These are phyloP conservation scores for Drosophila sproati DNA, from an alignment of 1,140 invertebrate species.

Conservation along the genomic window DNA sequence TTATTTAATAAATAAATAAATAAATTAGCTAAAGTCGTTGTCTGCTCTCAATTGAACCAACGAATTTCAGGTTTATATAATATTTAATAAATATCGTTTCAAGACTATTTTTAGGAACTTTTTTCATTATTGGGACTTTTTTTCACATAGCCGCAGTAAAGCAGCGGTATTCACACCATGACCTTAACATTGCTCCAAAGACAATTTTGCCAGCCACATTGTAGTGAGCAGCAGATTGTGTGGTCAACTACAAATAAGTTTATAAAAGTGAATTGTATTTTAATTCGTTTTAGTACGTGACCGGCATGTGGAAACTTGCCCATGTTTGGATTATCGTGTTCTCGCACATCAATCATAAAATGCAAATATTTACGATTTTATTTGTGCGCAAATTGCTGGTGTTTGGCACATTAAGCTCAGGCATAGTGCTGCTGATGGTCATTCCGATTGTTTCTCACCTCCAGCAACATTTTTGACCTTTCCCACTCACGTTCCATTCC, in stretches of 20 bases:
- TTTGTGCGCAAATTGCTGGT: conserved; percentile 71
- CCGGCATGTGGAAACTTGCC: conserved; percentile 52
- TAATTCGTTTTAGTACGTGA: conserved; percentile 52
- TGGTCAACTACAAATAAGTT: conserved; percentile 1
- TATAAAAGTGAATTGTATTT: conserved; percentile 6
- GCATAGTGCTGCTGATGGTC: not conserved
- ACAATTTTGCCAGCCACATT: not conserved
- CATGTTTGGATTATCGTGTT: conserved; percentile 54
- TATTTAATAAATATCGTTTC: too few relatives aligned
- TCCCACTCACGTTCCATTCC: not conserved
- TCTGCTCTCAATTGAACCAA: not conserved
- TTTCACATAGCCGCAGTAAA: not conserved
- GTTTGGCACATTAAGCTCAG: conserved; percentile 46
- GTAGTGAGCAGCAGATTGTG: not conserved
- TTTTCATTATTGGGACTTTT: not conserved
- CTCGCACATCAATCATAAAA: conserved; percentile 80
- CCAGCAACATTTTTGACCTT: not conserved
- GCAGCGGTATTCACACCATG: too few relatives aligned
- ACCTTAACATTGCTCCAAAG: not conserved
- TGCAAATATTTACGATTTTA: conserved; percentile 81
- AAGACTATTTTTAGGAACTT: too few relatives aligned
- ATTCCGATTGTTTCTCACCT: not conserved
- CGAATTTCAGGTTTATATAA: too few relatives aligned
- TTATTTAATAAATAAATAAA: too few relatives aligned
- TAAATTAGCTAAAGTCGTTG: too few relatives aligned